Conservation (phyloP, 2,113 vertebrate species). For the Platichthys flesus region DNA sequence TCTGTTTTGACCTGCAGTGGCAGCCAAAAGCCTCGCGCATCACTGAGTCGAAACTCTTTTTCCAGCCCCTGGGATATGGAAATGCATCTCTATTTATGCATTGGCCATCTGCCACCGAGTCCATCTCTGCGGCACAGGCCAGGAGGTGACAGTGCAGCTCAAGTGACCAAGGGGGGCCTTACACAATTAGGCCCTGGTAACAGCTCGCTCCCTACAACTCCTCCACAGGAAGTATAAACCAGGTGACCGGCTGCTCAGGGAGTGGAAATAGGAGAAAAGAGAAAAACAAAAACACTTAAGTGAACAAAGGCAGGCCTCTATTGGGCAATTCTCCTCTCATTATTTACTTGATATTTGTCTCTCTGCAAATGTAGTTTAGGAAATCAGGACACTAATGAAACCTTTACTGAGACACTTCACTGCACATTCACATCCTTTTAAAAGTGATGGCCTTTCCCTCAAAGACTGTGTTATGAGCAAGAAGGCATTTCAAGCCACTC, state of each 20-base stretch:
- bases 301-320: slow-evolving; percentile 14
- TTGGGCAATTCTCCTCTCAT: slow-evolving; percentile 15
- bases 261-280: background rate
- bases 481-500: slow-evolving; percentile 12
- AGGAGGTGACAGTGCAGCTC: slow-evolving; percentile 47
- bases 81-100: slow-evolving; percentile 71
- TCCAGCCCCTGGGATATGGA: slow-evolving; percentile 68
- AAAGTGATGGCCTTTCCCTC: background rate
- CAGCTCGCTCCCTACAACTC: slow-evolving; percentile 29
- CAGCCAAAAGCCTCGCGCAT: slow-evolving; percentile 50
- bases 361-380: background rate
- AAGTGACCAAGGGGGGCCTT: slow-evolving; percentile 45
- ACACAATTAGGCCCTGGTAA: slow-evolving; percentile 60
- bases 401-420: background rate
- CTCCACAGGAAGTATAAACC: slow-evolving; percentile 43
- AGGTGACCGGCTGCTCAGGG: slow-evolving; percentile 37
- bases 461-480: slow-evolving; percentile 26
- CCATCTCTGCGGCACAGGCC: slow-evolving; percentile 57
- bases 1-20: slow-evolving; percentile 36
- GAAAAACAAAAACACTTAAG: background rate
- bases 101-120: slow-evolving; percentile 64
- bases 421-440: background rate
- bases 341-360: slow-evolving; percentile 19
- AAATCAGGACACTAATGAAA: background rate
- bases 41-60: slow-evolving; percentile 46